Conservation (phyloP, 2,797 vertebrate genomes). For the Falco naumanni region DNA sequence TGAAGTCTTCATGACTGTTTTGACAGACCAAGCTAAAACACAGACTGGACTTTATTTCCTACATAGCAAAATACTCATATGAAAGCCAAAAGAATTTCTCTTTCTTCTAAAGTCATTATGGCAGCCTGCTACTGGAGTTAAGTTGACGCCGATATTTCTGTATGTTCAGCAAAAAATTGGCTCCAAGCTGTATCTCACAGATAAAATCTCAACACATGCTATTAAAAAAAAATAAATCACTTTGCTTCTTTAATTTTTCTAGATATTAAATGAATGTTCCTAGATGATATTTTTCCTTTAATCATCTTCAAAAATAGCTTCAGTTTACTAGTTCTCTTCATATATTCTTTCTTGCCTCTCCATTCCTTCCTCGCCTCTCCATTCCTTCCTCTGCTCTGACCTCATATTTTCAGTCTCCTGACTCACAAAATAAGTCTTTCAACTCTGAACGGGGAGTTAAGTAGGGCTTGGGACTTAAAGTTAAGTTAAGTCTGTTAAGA, state of each 20-base stretch:
- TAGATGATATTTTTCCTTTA: background rate
- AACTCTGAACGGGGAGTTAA: background rate
- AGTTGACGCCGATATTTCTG: background rate
- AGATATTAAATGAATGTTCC: background rate
- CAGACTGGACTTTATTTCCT: background rate
- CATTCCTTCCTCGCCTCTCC: background rate
- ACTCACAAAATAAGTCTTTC: background rate
- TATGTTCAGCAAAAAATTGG: background rate
- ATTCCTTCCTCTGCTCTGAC: background rate
- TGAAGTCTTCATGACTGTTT: background rate
- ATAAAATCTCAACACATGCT: background rate
- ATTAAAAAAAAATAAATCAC: background rate
- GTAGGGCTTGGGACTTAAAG: no score
- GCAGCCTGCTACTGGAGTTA: background rate
- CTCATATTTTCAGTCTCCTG: background rate
- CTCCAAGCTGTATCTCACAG: background rate
- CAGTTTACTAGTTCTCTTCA: background rate
- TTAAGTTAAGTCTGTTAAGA: no score
- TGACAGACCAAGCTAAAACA: background rate
- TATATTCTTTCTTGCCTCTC: background rate
- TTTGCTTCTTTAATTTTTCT: background rate
- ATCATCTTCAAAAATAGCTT: background rate
- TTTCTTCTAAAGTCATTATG: background rate
- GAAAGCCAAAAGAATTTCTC: background rate
- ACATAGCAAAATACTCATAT: background rate